Evolutionary conservation across 2,113 vertebrate species (phyloP).

Genomic region (Seriola dumerili): DNA sequence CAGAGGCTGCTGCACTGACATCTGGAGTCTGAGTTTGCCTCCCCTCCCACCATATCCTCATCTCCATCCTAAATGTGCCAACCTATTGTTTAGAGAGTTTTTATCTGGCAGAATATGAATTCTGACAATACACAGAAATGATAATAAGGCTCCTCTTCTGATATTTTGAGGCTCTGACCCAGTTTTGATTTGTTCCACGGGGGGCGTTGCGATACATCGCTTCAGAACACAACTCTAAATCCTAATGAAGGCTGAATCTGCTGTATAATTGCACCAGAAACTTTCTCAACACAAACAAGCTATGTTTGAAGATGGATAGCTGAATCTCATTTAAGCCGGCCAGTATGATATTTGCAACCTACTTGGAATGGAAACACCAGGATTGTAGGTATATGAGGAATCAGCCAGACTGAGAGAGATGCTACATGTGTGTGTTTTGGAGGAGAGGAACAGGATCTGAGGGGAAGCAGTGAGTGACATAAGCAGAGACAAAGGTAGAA

Average conservation of each 20-base stretch:
- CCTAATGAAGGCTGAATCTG: conserved; percentile 48
- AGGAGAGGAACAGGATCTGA: conserved; percentile 2
- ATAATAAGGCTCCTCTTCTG: conserved; percentile 74
- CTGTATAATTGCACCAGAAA: conserved; percentile 55
- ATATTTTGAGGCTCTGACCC: conserved; percentile 81
- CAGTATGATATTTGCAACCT: conserved; percentile 27
- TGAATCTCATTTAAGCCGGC: conserved; percentile 12
- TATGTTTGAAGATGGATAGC: conserved; percentile 37
- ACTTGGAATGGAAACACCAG: conserved; percentile 4
- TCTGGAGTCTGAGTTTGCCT: conserved; percentile 41
- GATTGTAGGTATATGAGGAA: conserved; percentile 15
- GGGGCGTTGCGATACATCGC: conserved; percentile 49
- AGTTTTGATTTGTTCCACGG: conserved; percentile 75
- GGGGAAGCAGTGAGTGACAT: conserved; percentile 13
- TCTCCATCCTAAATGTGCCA: conserved; percentile 66
- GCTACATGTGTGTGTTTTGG: conserved; percentile 20
- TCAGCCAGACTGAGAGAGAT: conserved; percentile 17
- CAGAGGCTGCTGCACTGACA: conserved; percentile 39
- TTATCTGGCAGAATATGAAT: conserved; percentile 65
- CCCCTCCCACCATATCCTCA: conserved; percentile 52
- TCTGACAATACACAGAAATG: conserved; percentile 68
- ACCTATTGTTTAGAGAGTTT: conserved; percentile 69
- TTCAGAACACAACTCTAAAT: conserved; percentile 58
- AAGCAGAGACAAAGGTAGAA: conserved; percentile 18
- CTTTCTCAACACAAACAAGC: conserved; percentile 42